phyloP scores from a whole-genome alignment of 2,113 vertebrate genomes.

The Lepus europaeus region DNA sequence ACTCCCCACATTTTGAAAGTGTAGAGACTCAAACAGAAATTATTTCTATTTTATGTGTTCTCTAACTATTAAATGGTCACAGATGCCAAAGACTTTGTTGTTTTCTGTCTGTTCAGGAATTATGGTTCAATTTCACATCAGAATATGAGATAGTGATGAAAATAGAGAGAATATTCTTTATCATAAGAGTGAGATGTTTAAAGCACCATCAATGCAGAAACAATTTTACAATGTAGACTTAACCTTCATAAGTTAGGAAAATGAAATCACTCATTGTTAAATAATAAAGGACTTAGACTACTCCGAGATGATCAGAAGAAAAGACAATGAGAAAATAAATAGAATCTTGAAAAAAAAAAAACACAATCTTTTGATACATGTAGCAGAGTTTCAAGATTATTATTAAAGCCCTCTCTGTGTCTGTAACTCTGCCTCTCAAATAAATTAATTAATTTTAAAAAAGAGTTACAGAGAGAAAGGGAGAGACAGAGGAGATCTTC shows the following conservation, averaged over 20 bases:
- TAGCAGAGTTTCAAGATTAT: constrained; percentile 52
- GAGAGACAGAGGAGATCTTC: too few species aligned
- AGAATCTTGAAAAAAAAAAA: background rate
- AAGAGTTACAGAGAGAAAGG: too few species aligned
- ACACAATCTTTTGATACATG: background rate
- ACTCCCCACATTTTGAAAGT: background rate
- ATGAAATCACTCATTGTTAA: constrained; percentile 57
- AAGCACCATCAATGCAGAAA: background rate
- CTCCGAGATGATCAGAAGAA: constrained; percentile 34
- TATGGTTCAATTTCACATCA: constrained; percentile 34
- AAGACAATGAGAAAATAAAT: constrained; percentile 12
- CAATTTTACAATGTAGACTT: constrained; percentile 47
- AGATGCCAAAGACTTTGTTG: background rate
- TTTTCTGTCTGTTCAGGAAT: constrained; percentile 4
- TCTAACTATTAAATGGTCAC: constrained; percentile 28
- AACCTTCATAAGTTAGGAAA: constrained; percentile 40
- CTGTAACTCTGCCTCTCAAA: too few species aligned
- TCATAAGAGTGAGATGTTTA: background rate
- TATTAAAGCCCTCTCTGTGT: background rate
- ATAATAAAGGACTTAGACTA: constrained; percentile 20
- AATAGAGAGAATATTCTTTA: background rate
- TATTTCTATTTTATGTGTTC: constrained; percentile 25
- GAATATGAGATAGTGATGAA: constrained; percentile 10
- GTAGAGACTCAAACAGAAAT: constrained; percentile 50
- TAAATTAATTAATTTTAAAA: too few species aligned